These are phyloP conservation scores for Sipha maydis DNA, from an alignment of 2,888 invertebrate genomes.

Conservation along the genomic window DNA sequence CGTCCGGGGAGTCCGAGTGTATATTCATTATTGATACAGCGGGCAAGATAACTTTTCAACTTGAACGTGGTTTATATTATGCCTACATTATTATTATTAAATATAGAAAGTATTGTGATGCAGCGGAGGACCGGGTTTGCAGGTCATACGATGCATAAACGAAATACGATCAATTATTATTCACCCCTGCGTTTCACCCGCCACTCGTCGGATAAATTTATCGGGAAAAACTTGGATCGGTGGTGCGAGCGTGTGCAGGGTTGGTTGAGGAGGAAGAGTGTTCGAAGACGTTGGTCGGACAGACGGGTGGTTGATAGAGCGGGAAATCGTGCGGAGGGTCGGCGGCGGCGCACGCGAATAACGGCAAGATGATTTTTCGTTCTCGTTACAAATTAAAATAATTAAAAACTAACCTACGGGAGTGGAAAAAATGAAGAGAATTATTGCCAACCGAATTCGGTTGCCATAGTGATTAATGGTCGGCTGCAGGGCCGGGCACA, in stretches of 20 bases:
- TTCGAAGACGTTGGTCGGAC: slow-evolving; percentile 6
- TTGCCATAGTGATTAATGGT: slow-evolving; percentile 57
- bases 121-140: neutral
- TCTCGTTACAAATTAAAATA: slow-evolving; percentile 57
- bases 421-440: slow-evolving; percentile 60
- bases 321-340: neutral
- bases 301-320: no score
- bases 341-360: neutral
- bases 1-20: neutral
- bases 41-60: no score
- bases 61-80: no score
- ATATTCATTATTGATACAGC: neutral
- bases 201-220: slow-evolving; percentile 13
- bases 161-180: slow-evolving; percentile 42
- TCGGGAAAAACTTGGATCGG: slow-evolving; percentile 13
- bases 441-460: slow-evolving; percentile 54
- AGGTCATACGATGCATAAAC: neutral
- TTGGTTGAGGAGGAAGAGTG: neutral
- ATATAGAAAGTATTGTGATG: no score
- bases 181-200: neutral
- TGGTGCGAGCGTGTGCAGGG: neutral
- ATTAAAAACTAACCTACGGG: slow-evolving; percentile 52
- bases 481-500: neutral
- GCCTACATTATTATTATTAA: neutral
- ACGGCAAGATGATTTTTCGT: slow-evolving; percentile 52